Evolutionary conservation across 2,888 invertebrate genomes (phyloP), one percentile per base, ranked within the genome.

Genomic region (Allolobophora icterica): DNA sequence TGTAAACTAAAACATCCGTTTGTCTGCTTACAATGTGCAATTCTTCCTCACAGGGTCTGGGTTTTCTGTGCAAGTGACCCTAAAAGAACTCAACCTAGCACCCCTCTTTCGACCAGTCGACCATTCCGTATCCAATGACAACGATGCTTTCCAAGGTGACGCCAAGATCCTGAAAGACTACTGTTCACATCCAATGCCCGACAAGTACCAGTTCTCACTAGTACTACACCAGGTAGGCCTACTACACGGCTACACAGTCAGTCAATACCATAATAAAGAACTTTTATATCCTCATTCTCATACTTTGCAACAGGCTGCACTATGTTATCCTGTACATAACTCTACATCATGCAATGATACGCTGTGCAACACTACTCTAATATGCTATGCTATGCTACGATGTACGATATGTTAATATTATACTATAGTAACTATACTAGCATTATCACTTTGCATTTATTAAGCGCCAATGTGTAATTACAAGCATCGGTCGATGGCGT

Each of bases 141-240:
- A 93, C 91, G 91, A 92, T 24, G 92, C 91, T 21, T 92, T 92
- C 91, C 89, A 45, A 24, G 92, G 91, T 17, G 91, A 92, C 71
- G 42, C 84, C 52, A 83, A 42, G 33, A 90, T 93, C 40, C 58
- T 90, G 35, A 92, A 93, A 15, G 93, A 93, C 52, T 94, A 94
- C 92, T 95, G 95, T 92, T 94, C 94, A 13, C 94, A 93, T 90
- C 95, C 95, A 11, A 93, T 95, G 8, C 95, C 95, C 13, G 93
- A 94, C 58, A 93, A 94, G 91, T 94, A 95, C 92, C 93, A 94
- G 90, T 94, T 95, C 52, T 92, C 93, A 45, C 93, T 94, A 84
- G 92, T 92, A n/a, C 93, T 94, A 91, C 94, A 94, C 90, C 92
- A 93, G 93, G 95, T 95, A n/a, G n/a, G n/a, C n/a, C n/a, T n/a